Conservation (phyloP, 2,113 vertebrate species). For the Eleginops maclovinus region DNA sequence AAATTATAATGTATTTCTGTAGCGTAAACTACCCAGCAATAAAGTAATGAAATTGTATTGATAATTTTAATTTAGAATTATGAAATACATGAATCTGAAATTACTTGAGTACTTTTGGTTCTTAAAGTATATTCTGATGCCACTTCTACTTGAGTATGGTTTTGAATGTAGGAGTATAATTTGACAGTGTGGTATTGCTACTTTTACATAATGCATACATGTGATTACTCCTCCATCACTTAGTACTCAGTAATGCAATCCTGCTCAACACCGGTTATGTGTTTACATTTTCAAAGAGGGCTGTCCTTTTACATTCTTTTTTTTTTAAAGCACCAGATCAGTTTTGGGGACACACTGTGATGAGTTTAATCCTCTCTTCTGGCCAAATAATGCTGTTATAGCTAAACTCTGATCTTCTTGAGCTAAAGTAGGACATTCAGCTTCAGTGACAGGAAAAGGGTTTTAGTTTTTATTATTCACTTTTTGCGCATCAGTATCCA, state of each 20-base stretch:
- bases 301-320: not conserved
- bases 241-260: not conserved
- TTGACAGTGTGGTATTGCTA: too few relatives aligned
- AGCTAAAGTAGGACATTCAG: constrained; percentile 18
- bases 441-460: not conserved
- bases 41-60: too few relatives aligned
- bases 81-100: too few relatives aligned
- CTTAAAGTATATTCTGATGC: too few relatives aligned
- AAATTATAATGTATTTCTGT: too few relatives aligned
- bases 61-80: too few relatives aligned
- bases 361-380: not conserved
- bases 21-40: too few relatives aligned
- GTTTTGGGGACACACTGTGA: constrained; percentile 7
- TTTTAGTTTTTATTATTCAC: not conserved
- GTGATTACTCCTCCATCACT: not conserved
- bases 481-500: not conserved
- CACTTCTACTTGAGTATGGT: too few relatives aligned
- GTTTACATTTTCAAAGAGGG: not conserved
- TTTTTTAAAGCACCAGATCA: not conserved
- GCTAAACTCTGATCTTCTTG: constrained; percentile 2
- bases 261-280: not conserved
- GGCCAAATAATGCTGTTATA: not conserved
- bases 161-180: too few relatives aligned
- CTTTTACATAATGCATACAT: too few relatives aligned
- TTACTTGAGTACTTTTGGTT: too few relatives aligned